Evolutionary conservation across 1,140 invertebrate genomes (phyloP).

Genomic region (Drosophila kepulauana): DNA sequence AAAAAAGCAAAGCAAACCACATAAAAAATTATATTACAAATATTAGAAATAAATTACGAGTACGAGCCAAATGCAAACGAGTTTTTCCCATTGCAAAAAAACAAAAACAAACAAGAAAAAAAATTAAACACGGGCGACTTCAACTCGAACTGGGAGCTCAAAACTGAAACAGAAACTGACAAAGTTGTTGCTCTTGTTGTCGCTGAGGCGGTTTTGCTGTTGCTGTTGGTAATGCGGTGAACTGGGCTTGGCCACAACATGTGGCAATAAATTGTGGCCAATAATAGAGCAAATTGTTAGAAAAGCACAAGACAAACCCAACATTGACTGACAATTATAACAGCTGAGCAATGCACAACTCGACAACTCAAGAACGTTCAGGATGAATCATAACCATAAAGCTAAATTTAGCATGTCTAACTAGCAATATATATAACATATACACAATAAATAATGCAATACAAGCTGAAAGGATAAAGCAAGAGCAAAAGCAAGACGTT

Average conservation of each 20-base stretch:
- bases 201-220: background rate
- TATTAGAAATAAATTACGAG: conserved; percentile 78
- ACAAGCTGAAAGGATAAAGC: background rate
- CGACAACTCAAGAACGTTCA: background rate
- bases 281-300: conserved; percentile 39
- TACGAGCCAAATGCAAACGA: conserved; percentile 74
- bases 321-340: conserved; percentile 5
- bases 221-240: conserved; percentile 12
- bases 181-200: background rate
- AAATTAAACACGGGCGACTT: background rate
- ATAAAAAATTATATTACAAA: conserved; percentile 62
- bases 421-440: background rate
- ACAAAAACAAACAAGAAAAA: too few relatives aligned
- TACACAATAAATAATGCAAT: background rate
- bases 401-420: background rate
- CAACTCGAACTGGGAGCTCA: conserved; percentile 42
- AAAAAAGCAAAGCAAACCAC: conserved; percentile 46
- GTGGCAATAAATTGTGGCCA: conserved; percentile 51
- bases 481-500: too few relatives aligned
- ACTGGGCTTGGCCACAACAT: conserved; percentile 46
- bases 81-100: conserved; percentile 60
- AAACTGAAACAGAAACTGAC: conserved; percentile 10
- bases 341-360: background rate
- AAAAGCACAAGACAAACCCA: conserved; percentile 16
- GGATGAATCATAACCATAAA: background rate